Percentiles rank a stretch among this genome's conserved stretches.
These are phyloP conservation scores for Antennarius maculatus DNA, from an alignment of 2,797 vertebrate genomes.

Conservation along the genomic window DNA sequence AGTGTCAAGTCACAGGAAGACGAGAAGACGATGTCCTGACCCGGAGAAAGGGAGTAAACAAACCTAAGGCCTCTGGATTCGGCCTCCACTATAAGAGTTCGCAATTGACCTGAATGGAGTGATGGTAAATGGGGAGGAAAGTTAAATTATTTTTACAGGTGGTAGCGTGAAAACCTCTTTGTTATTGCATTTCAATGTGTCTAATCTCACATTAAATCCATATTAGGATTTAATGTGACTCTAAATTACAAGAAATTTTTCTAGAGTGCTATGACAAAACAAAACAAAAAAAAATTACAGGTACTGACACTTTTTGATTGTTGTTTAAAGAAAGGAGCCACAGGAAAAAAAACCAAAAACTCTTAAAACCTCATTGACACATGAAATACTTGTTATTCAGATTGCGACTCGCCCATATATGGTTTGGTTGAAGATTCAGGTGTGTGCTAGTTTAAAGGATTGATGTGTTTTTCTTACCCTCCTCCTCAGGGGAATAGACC, in stretches of 20 bases:
- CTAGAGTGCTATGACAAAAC: slow-evolving; percentile 2
- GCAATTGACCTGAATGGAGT: slow-evolving; percentile 75
- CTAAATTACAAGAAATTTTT: not conserved
- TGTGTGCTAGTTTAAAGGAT: not conserved
- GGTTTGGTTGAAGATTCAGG: no score
- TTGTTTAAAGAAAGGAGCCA: not conserved
- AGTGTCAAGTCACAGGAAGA: slow-evolving; percentile 85
- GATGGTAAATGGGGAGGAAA: not conserved
- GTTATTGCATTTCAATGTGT: not conserved
- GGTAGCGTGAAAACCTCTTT: not conserved
- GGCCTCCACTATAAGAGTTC: slow-evolving; percentile 81
- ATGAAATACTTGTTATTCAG: not conserved
- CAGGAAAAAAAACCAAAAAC: not conserved
- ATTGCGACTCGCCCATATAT: no score
- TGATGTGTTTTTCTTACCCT: slow-evolving; percentile 72
- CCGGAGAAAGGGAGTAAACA: slow-evolving; percentile 88
- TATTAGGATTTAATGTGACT: not conserved
- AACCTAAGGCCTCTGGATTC: slow-evolving; percentile 79
- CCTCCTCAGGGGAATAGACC: slow-evolving; percentile 87
- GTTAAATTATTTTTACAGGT: not conserved
- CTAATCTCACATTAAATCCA: not conserved
- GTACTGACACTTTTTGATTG: not conserved
- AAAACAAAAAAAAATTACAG: slow-evolving; percentile 7
- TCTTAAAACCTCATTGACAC: not conserved
- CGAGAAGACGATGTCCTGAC: slow-evolving; percentile 90